Base-by-base conservation (phyloP, 2,113 vertebrate species). In the Psilopogon haemacephalus region DNA sequence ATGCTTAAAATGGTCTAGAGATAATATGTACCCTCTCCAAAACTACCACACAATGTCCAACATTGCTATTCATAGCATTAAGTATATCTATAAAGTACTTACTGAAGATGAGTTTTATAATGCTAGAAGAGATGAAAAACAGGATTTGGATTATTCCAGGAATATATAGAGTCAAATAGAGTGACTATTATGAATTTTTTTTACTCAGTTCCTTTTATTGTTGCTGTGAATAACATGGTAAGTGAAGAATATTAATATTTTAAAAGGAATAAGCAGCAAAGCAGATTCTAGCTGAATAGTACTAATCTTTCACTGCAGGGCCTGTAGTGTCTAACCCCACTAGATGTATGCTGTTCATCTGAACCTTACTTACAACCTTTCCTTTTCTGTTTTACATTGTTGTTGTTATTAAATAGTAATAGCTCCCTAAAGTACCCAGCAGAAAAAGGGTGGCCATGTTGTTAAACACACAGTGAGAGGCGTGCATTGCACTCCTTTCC, bases 351-450 rank as follows among this genome's bases (percentile, higher is more conserved):
- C 21, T 78, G n/a, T 38, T 40, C 4, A 11, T 19, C 76, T 0
- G 6, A 84, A 75, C 44, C 18, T 62, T 50, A 55, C 54, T 71
- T 46, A 65, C 10, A 92, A 56, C 32, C 35, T 79, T 72, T 35
- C 38, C 13, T 69, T 67, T 90, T 54, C 35, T 79, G 50, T 54
- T 44, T 69, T 69, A 72, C 8, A 72, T 18, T 56, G 44, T 38
- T 84, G 59, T 68, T 79, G 42, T 80, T 94, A 84, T 79, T 92
- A 92, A 94, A 96, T 87, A 94, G 48, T 85, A 89, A 91, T 72
- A 78, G 11, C 32, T 75, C 63, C 63, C 60, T 62, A 8, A 74
- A 82, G 70, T 32, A 75, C 12, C n/a, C 30, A 60, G 3, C 27
- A 35, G 35, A 88, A 92, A 42, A 71, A 86, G 18, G 30, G 33